A percentile compares a stretch with the other conserved stretches of the same genome.
Conservation (phyloP, 2,888 invertebrate species). For the Noctua fimbriata region DNA sequence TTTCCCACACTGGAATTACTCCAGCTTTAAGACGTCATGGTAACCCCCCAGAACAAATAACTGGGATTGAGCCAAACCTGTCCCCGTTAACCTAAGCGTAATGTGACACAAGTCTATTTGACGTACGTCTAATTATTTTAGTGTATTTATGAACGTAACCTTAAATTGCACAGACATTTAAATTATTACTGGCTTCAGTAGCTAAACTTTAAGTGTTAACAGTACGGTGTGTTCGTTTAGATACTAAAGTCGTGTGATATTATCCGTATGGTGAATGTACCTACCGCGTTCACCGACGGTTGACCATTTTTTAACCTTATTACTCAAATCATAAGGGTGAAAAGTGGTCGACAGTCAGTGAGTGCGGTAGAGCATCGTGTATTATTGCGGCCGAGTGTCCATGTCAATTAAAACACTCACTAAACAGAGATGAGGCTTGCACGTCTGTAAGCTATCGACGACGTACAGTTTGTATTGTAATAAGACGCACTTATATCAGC, state of each 20-base stretch:
- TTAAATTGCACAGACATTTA: slow-evolving; percentile 66
- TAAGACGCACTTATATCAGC: slow-evolving; percentile 64
- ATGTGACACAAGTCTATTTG: slow-evolving; percentile 61
- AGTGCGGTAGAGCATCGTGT: slow-evolving; percentile 33
- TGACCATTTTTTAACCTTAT: not conserved
- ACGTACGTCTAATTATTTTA: slow-evolving; percentile 62
- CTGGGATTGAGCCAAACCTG: slow-evolving; percentile 69
- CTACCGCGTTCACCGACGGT: not conserved
- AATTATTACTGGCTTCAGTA: slow-evolving; percentile 59
- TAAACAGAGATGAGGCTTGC: slow-evolving; percentile 52
- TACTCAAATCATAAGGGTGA: not conserved
- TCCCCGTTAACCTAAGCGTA: slow-evolving; percentile 63
- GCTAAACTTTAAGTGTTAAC: slow-evolving; percentile 50
- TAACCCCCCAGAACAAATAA: slow-evolving; percentile 40
- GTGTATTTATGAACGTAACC: slow-evolving; percentile 59
- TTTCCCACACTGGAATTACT: too few species aligned
- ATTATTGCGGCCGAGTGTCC: slow-evolving; percentile 53
- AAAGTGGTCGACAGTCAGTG: not conserved
- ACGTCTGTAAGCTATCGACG: slow-evolving; percentile 59
- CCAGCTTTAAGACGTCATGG: too few species aligned
- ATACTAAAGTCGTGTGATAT: slow-evolving; percentile 59
- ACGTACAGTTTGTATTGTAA: slow-evolving; percentile 57
- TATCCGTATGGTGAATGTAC: slow-evolving; percentile 42
- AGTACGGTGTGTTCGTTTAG: slow-evolving; percentile 49
- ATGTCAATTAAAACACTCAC: slow-evolving; percentile 52